A percentile compares a stretch with the other conserved stretches of the same genome.
These are phyloP conservation scores for Lasioglossum marginatum DNA, from an alignment of 2,888 invertebrate genomes.

Conservation along the genomic window DNA sequence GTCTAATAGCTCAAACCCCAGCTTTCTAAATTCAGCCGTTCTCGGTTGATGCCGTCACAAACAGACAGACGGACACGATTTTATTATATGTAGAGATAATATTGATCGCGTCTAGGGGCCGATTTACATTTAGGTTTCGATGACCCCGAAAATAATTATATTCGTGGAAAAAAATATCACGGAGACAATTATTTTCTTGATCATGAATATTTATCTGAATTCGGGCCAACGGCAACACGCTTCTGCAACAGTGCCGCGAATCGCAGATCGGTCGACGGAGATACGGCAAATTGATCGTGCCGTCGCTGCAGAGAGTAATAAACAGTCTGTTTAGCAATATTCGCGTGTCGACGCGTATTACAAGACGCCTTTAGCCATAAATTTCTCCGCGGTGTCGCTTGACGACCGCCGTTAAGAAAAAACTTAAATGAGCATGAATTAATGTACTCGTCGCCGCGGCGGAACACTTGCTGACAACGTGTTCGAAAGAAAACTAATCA, in stretches of 20 bases:
- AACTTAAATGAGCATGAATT: slow-evolving; percentile 7
- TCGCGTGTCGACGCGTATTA: slow-evolving; percentile 17
- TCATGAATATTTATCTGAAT: slow-evolving; percentile 52
- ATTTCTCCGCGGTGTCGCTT: slow-evolving; percentile 9
- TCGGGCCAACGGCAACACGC: slow-evolving; percentile 47
- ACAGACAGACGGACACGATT: too few species aligned
- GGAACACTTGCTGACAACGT: not conserved
- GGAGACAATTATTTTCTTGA: slow-evolving; percentile 27
- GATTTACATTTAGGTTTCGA: not conserved
- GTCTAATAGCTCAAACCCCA: too few species aligned
- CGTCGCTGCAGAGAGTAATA: slow-evolving; percentile 38
- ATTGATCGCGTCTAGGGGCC: too few species aligned
- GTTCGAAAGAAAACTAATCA: not conserved
- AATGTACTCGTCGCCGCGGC: not conserved
- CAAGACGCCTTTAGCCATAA: not conserved
- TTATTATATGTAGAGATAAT: too few species aligned
- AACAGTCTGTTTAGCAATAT: slow-evolving; percentile 43
- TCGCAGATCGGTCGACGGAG: slow-evolving; percentile 40
- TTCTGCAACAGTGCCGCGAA: slow-evolving; percentile 36
- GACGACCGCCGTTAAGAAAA: not conserved
- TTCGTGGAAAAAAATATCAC: not conserved
- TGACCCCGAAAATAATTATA: not conserved
- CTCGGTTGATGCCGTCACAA: too few species aligned
- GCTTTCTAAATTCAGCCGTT: too few species aligned
- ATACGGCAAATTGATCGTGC: slow-evolving; percentile 44